Percentiles rank a stretch among this genome's conserved stretches.
These are phyloP conservation scores for Plemyria rubiginata DNA, from an alignment of 2,888 invertebrate genomes.

Conservation along the genomic window DNA sequence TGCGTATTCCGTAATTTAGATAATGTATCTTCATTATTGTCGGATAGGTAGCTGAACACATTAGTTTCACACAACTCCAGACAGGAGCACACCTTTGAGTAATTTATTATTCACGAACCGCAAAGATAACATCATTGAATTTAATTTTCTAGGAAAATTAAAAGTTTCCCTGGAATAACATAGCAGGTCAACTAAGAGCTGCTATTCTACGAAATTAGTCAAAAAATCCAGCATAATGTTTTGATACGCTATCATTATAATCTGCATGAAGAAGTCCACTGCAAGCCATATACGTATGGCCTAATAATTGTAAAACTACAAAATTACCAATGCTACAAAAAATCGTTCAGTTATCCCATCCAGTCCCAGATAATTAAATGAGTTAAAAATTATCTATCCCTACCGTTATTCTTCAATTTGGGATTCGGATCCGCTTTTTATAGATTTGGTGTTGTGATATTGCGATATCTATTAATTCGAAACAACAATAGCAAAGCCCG, in stretches of 20 bases:
- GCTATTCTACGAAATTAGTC: slow-evolving; percentile 18
- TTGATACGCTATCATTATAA: no score
- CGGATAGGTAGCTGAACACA: slow-evolving; percentile 41
- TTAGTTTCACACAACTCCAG: slow-evolving; percentile 43
- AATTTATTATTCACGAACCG: slow-evolving; percentile 42
- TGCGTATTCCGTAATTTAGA: slow-evolving; percentile 59
- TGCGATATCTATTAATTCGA: slow-evolving; percentile 72
- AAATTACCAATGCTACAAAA: background rate
- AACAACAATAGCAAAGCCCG: slow-evolving; percentile 67
- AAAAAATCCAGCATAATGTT: background rate
- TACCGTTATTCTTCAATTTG: slow-evolving; percentile 70
- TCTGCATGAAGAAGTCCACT: no score
- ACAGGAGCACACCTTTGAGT: slow-evolving; percentile 41
- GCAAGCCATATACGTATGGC: no score
- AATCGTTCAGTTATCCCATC: background rate
- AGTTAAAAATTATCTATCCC: slow-evolving; percentile 56
- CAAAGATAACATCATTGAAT: slow-evolving; percentile 37
- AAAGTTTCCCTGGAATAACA: slow-evolving; percentile 23
- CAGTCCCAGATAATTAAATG: slow-evolving; percentile 2
- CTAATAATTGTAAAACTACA: no score
- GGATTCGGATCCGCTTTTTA: slow-evolving; percentile 65
- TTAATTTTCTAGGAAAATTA: slow-evolving; percentile 28
- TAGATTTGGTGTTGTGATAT: slow-evolving; percentile 76
- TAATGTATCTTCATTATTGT: slow-evolving; percentile 51
- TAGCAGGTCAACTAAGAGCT: slow-evolving; percentile 1